Evolutionary conservation across 2,113 vertebrate genomes (phyloP), one percentile per base, ranked within the genome.

Genomic region (Etheostoma cragini): DNA sequence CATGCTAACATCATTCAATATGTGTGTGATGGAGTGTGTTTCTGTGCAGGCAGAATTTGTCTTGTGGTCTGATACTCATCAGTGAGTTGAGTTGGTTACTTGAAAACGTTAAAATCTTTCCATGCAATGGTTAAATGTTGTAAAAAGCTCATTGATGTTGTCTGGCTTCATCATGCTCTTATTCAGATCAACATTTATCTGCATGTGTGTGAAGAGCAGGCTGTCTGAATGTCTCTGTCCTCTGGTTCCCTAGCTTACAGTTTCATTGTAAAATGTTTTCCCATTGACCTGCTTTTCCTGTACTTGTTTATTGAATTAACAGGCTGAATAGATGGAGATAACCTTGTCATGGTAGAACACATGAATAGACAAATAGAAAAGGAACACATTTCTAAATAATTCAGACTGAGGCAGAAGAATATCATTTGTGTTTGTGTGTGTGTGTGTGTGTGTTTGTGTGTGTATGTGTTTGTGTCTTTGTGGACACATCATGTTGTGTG

Each of bases 311-410:
- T 50, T 73, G 17, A 72, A 63, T 63, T 19, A 60, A 49, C 61
- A 22, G 66, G n/a, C 8, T 53, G 42, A 65, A 66, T 38, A 57
- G 12, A 63, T 0, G 22, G 14, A n/a, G 21, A 72, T 53, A 81
- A 65, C 81, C 75, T 83, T 57, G 68, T 22, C 10, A 6, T 81
- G 52, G 10, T 42, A 42, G 33, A 26, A 52, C 10, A 76, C n/a
- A 54, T 54, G 21, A 61, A 67, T n/a, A 35, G 17, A 42, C 6
- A 70, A 15, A 66, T 22, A 71, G 38, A 33, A n/a, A 78, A 13
- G 26, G 2, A 22, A 52, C 46, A 49, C 35, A 60, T 26, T 30
- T 14, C 16, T 17, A 49, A 49, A 71, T 50, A 16, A 52, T 24
- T n/a, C n/a, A n/a, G 22, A 17, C 6, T 24, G 15, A 50, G 15